These are phyloP conservation scores for Eulacestoma nigropectus DNA, from an alignment of 2,113 vertebrate genomes.

Conservation along the genomic window DNA sequence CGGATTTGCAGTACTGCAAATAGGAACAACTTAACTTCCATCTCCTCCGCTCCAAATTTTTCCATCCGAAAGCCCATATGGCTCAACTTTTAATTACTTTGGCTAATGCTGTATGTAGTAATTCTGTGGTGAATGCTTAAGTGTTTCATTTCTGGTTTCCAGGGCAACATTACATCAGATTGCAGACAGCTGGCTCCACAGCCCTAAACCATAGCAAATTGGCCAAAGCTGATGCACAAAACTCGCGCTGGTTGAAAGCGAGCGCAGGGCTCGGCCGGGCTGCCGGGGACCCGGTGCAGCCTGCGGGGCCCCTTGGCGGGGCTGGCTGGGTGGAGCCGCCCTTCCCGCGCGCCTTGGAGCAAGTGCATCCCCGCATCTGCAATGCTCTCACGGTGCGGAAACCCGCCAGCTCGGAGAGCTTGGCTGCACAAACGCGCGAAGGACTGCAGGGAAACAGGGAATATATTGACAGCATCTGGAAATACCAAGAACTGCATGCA, in stretches of 20 bases:
- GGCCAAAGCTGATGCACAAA: constrained; percentile 65
- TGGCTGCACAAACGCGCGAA: not conserved
- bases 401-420: constrained; percentile 60
- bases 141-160: constrained; percentile 82
- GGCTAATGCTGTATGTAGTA: constrained; percentile 76
- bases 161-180: constrained; percentile 83
- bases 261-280: constrained; percentile 17
- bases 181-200: constrained; percentile 83
- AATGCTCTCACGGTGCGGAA: constrained; percentile 69
- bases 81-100: constrained; percentile 78
- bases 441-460: constrained; percentile 16
- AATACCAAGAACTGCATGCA: not conserved
- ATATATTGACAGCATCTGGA: constrained; percentile 66
- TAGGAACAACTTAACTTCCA: constrained; percentile 67
- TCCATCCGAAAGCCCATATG: constrained; percentile 71
- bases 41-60: constrained; percentile 41
- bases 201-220: constrained; percentile 78
- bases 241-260: constrained; percentile 63
- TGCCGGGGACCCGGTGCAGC: constrained; percentile 51
- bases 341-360: constrained; percentile 66
- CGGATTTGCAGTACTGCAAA: constrained; percentile 49
- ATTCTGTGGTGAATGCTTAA: constrained; percentile 74
- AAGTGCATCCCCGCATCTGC: constrained; percentile 74
- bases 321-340: constrained; percentile 50
- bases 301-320: constrained; percentile 57